Base-by-base conservation (phyloP, 2,113 vertebrate species). In the Argyrosomus japonicus region DNA sequence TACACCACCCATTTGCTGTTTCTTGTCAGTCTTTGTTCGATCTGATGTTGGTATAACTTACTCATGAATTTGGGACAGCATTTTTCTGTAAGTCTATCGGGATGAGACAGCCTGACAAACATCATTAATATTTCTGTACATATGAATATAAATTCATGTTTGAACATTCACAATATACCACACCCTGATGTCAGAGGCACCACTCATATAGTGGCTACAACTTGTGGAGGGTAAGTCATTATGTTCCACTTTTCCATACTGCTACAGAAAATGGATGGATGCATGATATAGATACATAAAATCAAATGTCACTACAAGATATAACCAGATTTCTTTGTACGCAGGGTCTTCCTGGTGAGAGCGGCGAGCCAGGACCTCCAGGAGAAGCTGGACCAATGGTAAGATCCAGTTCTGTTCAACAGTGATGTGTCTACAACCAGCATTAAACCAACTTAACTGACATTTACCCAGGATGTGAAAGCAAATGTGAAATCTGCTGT, bases 381-480 rank as follows among this genome's bases (percentile, higher is more conserved):
- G 95, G 95, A 79, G 83, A 88, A 80, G 57, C 77, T 54, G 95
- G 94, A 67, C 74, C 2, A 72, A 84, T 62, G 93, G 95, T 95
- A 89, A 87, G 87, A 62, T 29, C 32, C 5, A 48, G 11, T 62
- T 83, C 5, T 68, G 4, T 32, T 47, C 10, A n/a, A 36, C 40
- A 25, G 21, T 51, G 11, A 19, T 1, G 1, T 79, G 48, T 50
- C 23, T 56, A 27, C n/a, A 17, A 56, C 32, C 17, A 47, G 1
- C 21, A 68, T 51, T 32, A 36, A 57, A 27, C 50, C 6, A 36
- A 17, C 2, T 15, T 84, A 25, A 54, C 10, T 61, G 54, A 68
- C 25, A 54, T 7, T 61, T 8, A 13, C 27, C 36, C 12, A 45
- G 57, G 32, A 32, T 62, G 19, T 2, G 4, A 75, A 29, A 48